Evolutionary conservation across 2,113 vertebrate genomes (phyloP), one percentile per base, ranked within the genome.

Genomic region (Calcarius ornatus): DNA sequence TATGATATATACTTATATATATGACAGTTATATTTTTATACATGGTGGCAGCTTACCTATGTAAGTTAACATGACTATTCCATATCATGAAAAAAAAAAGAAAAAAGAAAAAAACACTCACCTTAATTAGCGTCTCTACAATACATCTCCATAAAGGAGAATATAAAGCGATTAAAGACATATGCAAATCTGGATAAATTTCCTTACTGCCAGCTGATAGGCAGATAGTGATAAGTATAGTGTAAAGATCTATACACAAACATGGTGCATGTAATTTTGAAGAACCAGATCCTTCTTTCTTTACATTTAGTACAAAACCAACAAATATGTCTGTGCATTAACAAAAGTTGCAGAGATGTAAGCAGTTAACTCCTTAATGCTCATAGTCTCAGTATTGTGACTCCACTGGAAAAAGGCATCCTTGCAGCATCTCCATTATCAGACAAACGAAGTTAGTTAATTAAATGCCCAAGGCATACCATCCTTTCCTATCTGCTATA

Each of bases 401-500:
- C 23, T 60, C 12, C 61, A 64, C 77, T 61, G 66, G 81, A 88
- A 92, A 90, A 93, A 90, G 45, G 35, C 24, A 85, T 85, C 15
- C 15, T 54, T 70, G 47, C 65, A 91, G 59, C n/a, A 78, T 42
- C 54, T 86, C 65, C 64, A 57, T 21, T 23, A 65, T 51, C 47
- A 81, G 63, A 68, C n/a, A 79, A 24, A 51, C 24, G 56, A 81
- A 35, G 30, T 79, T 82, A 89, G 71, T 78, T 78, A 81, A 71
- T 56, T 19, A 87, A 94, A 85, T 33, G 40, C 51, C 60, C 60
- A 15, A 63, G 68, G 86, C 81, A 51, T 40, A 14, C 24, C 38
- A 56, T 3, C 24, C 15, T 89, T 92, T 87, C 22, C 27, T 80
- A 24, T 73, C 31, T 76, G 35, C 47, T 69, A 33, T 28, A 38